Evolutionary conservation across 1,140 invertebrate genomes (phyloP).

Genomic region (Drusus annulatus): DNA sequence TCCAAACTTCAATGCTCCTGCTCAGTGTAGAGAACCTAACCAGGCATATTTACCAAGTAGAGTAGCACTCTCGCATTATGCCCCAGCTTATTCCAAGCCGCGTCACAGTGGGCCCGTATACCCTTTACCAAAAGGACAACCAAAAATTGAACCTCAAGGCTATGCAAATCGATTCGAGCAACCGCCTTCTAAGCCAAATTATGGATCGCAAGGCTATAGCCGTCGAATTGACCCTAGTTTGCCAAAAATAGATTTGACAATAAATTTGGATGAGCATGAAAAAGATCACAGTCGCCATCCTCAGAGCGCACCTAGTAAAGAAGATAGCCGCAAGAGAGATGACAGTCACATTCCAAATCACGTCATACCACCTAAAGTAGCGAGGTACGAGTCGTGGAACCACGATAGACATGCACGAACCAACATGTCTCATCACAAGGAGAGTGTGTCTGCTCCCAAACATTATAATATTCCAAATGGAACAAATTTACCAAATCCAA

Average conservation of each 20-base stretch:
- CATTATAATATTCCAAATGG: constrained; percentile 52
- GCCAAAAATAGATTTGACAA: constrained; percentile 70
- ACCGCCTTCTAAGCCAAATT: constrained; percentile 61
- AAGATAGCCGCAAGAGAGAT: constrained; percentile 64
- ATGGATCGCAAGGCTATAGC: constrained; percentile 30
- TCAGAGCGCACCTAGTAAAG: constrained; percentile 65
- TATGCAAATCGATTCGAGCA: constrained; percentile 42
- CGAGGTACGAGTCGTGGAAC: constrained; percentile 68
- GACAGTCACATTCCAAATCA: constrained; percentile 65
- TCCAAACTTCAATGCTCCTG: constrained; percentile 74
- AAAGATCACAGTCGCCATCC: constrained; percentile 62
- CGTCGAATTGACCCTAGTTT: constrained; percentile 64
- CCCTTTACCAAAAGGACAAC: constrained; percentile 47
- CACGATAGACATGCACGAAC: constrained; percentile 61
- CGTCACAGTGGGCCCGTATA: constrained; percentile 32
- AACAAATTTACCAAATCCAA: not conserved
- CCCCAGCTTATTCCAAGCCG: constrained; percentile 12
- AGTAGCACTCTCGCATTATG: constrained; percentile 28
- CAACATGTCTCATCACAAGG: constrained; percentile 34
- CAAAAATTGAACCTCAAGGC: constrained; percentile 45
- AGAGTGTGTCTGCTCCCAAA: constrained; percentile 14
- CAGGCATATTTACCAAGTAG: constrained; percentile 5
- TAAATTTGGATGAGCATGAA: constrained; percentile 62
- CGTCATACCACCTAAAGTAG: constrained; percentile 68
- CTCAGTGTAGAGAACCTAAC: constrained; percentile 37